Evolutionary conservation across 37 sponge, comb jelly and placozoan species (phyloP), one percentile per base, ranked within the genome.

Genomic region (Beroe ovata): DNA sequence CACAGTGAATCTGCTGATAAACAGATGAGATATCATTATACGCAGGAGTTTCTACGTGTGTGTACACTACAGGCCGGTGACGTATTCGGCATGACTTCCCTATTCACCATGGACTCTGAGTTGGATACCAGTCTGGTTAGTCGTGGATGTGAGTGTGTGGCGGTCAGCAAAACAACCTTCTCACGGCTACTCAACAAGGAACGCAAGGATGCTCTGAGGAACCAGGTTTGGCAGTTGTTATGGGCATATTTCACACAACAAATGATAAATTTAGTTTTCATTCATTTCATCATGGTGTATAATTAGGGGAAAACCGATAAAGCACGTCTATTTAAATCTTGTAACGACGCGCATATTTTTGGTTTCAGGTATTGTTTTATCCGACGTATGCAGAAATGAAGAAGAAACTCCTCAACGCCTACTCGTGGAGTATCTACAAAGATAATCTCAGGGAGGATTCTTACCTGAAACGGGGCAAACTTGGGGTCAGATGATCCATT

Each of bases 131-230:
- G 84, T 77, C 54, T 77, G 3, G 84, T 77, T 19, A 42, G 54
- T 26, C 16, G 84, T 21, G 84, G 84, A 23, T 77, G 84, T 40
- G 84, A 77, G 54, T 77, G 84, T 77, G 84, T 77, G 6, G 38
- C 41, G 26, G 84, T 77, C 23, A 77, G 41, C n/a, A 77, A 77
- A 29, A 35, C 26, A 18, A 42, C 54, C 26, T 77, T 77, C 84
- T 35, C 16, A 8, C 84, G 26, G 36, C 84, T 77, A 35, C 84
- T 77, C 54, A 77, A 40, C 54, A 77, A 77, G 84, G 8, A 11
- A 3, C 0, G 26, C 22, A 77, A 42, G 47, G 84, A 77, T 25
- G 38, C 35, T 42, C 35, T 77, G 18, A 38, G 28, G 84, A 29
- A 42, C 38, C 39, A 77, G 54, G 84, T 77, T 25, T 21, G 71